phyloP scores from a whole-genome alignment of 2,888 invertebrate species.

The Stegophylla sp. region DNA sequence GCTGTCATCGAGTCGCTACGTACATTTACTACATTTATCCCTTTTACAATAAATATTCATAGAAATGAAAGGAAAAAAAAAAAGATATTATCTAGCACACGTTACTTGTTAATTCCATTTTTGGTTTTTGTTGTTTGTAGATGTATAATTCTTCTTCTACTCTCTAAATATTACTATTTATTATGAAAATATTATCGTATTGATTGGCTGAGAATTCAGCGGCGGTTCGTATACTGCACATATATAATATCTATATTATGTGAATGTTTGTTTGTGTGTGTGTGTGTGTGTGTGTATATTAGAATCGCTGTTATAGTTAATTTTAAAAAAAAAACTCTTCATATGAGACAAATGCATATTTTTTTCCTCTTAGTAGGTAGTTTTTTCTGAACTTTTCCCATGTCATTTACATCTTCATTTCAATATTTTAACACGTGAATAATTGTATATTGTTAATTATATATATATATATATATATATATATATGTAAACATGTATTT shows the following conservation, averaged over 20 bases:
- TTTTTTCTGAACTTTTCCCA: no score
- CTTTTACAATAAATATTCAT: conserved; percentile 11
- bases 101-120: conserved; percentile 8
- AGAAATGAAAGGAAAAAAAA: conserved; percentile 4
- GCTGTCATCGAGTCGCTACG: background rate
- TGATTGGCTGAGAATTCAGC: background rate
- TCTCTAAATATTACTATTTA: conserved; percentile 4
- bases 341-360: no score
- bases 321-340: no score
- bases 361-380: no score
- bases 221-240: no score
- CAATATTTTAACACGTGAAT: background rate
- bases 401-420: background rate
- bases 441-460: no score
- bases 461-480: no score
- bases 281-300: no score
- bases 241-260: no score
- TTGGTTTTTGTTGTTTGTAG: conserved; percentile 29
- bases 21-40: background rate
- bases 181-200: conserved; percentile 3
- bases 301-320: no score
- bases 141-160: conserved; percentile 8
- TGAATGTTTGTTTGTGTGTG: no score
- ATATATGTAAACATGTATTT: no score
- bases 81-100: background rate